Evolutionary conservation across 2,888 invertebrate species (phyloP), one percentile per base, ranked within the genome.

Genomic region (Papilio elwesi): DNA sequence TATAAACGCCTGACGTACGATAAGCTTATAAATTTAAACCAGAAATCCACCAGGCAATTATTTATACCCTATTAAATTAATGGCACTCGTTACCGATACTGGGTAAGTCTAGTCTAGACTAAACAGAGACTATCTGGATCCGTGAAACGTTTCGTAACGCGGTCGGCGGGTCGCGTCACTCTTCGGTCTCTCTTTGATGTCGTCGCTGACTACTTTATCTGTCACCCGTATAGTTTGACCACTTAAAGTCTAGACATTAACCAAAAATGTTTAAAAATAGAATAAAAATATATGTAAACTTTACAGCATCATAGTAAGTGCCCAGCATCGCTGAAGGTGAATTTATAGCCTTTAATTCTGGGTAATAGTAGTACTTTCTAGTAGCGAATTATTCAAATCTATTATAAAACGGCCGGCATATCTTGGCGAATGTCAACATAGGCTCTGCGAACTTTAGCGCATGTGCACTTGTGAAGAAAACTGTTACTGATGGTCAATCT

Each of bases 151-250:
- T 77, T 66, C 74, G 71, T 68, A 59, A 75, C 68, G 69, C 70
- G 36, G 62, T 73, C 38, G 62, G 59, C 71, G 66, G 74, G 70
- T 72, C 74, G 78, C 59, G 59, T 66, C 78, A 80, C 79, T 75
- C 79, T 82, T 79, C 79, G 80, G 80, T 79, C 74, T 70, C 77
- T 67, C 87, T 90, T 90, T 89, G 90, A 89, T 86, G 87, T 88
- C 78, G 81, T 76, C 78, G 78, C 69, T 79, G 82, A 83, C 81
- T 80, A 82, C 80, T 83, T 84, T 84, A 83, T 82, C 85, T 85
- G 86, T 87, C 87, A 85, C 76, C 81, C 80, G 77, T 80, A 79
- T 75, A 76, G 76, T 77, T 52, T 55, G 13, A 67, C 76, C 73
- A 74, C 80, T 68, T 57, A 78, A n/a, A 76, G 68, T 80, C 16